Evolutionary conservation across 2,113 vertebrate species (phyloP), one percentile per base, ranked within the genome.

Genomic region (Sebastes fasciatus): DNA sequence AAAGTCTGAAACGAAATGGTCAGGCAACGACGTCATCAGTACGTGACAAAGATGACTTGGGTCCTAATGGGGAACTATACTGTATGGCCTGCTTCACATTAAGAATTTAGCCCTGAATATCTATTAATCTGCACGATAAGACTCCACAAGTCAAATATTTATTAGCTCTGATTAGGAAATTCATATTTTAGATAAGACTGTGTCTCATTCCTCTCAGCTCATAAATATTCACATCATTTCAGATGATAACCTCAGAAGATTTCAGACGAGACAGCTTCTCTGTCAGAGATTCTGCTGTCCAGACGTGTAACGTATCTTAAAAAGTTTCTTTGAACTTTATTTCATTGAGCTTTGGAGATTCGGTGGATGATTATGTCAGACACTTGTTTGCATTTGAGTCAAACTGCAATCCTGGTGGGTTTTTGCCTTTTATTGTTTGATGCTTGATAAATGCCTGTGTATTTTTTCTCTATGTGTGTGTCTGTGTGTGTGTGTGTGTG

Each of bases 151-250:
- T 95, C 91, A 94, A 95, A 95, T 94, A 94, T 94, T 94, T 94
- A 95, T 94, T 94, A 95, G 92, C 92, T 88, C 92, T 93, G 92
- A 94, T 94, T 93, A 95, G 92, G 82, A 95, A 92, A 95, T 93
- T 93, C 93, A 95, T 94, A 94, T 95, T 94, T 94, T 92, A 94
- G 93, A 93, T 90, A 86, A 83, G 90, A 86, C 91, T 91, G 86
- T 89, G 87, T 94, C 94, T 90, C 88, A 89, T 93, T 90, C 84
- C 82, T 92, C 90, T 90, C 63, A 12, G 71, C 85, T 93, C 85
- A 93, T 94, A 91, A 91, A 94, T 95, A 94, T 93, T 93, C 89
- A 92, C 77, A 66, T 83, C 80, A 88, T 91, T 91, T 92, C 88
- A 78, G 85, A 90, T 87, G 88, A 94, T 84, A 89, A 81, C 86